Evolutionary conservation across 2,113 vertebrate species (phyloP).

Genomic region (Coryphaenoides rupestris): DNA sequence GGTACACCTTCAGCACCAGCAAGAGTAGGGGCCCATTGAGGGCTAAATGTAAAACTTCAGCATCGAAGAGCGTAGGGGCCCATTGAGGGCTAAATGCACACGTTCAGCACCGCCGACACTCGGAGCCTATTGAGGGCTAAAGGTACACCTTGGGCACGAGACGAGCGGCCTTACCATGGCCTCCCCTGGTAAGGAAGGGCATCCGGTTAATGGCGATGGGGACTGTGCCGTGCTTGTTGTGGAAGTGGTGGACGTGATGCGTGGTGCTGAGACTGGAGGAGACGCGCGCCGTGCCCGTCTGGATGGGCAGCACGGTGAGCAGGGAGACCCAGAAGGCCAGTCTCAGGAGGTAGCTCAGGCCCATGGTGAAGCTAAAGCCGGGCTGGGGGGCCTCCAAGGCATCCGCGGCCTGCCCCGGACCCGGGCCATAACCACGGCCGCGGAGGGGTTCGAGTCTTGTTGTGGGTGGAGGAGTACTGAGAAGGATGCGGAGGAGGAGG

Average conservation of each 20-base stretch:
- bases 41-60: slow-evolving; percentile 32
- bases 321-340: slow-evolving; percentile 68
- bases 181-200: slow-evolving; percentile 89
- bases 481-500: no score
- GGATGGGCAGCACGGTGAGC: slow-evolving; percentile 67
- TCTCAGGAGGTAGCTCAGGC: slow-evolving; percentile 69
- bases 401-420: background rate
- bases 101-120: no score
- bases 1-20: no score
- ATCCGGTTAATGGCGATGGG: slow-evolving; percentile 95
- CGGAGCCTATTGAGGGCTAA: background rate
- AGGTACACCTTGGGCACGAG: background rate
- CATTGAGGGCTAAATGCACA: slow-evolving; percentile 5
- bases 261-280: slow-evolving; percentile 93
- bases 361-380: slow-evolving; percentile 62
- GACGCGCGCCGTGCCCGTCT: slow-evolving; percentile 82
- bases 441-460: slow-evolving; percentile 47
- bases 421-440: slow-evolving; percentile 43
- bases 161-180: slow-evolving; percentile 81
- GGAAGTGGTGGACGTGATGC: slow-evolving; percentile 95
- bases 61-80: slow-evolving; percentile 4
- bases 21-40: slow-evolving; percentile 13
- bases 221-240: slow-evolving; percentile 89
- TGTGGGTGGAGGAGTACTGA: slow-evolving; percentile 45
- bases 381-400: slow-evolving; percentile 32